Evolutionary conservation across 2,113 vertebrate species (phyloP).

Genomic region (Regulus satrapa): DNA sequence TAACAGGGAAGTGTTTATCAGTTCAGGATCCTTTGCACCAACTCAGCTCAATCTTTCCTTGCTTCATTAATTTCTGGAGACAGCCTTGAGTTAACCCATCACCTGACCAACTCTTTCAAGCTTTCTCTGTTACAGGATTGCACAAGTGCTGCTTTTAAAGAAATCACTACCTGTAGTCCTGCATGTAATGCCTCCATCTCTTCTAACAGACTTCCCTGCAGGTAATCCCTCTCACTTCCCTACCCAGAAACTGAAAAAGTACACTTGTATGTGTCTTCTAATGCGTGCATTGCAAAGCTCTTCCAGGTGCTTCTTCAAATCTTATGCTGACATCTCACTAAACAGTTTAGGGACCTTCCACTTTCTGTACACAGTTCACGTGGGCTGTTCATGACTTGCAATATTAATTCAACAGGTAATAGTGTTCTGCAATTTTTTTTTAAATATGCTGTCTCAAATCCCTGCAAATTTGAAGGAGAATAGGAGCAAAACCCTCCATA

Average conservation of each 20-base stretch:
- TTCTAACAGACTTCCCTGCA: background rate
- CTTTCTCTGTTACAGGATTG: background rate
- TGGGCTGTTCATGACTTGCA: background rate
- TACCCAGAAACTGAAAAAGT: background rate
- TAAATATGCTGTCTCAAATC: background rate
- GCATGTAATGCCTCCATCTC: background rate
- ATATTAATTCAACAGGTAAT: background rate
- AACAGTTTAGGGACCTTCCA: background rate
- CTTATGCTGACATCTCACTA: background rate
- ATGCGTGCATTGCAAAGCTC: background rate
- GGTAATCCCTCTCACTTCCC: background rate
- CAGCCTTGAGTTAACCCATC: background rate
- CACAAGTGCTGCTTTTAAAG: background rate
- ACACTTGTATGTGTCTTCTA: fast-evolving
- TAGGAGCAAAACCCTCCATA: background rate
- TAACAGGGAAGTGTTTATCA: background rate
- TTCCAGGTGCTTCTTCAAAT: background rate
- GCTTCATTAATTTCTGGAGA: background rate
- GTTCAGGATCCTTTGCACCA: background rate
- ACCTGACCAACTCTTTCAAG: background rate
- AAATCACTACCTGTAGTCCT: background rate
- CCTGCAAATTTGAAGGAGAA: background rate
- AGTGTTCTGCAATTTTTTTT: background rate
- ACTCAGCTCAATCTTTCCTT: background rate
- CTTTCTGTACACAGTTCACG: background rate